phyloP scores from a whole-genome alignment of 64 coral and sea anemone species.

The Montipora foliosa region DNA sequence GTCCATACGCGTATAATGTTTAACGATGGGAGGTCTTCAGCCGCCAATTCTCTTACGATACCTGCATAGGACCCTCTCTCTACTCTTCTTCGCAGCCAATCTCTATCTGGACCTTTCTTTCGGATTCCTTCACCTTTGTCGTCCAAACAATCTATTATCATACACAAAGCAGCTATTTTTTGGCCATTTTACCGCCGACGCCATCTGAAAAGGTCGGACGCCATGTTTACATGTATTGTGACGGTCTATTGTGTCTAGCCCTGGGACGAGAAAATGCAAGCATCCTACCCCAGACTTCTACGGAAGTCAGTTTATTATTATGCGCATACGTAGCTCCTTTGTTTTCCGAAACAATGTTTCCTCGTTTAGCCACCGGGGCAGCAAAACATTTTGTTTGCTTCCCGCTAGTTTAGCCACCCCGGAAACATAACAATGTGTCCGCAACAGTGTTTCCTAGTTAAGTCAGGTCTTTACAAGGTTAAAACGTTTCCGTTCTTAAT shows the following conservation, averaged over 20 bases:
- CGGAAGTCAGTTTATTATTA: not conserved
- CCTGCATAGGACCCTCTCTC: slow-evolving; percentile 10
- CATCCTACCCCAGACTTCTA: not conserved
- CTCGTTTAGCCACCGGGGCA: not conserved
- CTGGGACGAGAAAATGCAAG: not conserved
- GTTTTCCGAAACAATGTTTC: too few relatives aligned
- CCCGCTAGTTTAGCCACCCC: not conserved
- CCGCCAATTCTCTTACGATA: not conserved
- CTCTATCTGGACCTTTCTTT: slow-evolving; percentile 48
- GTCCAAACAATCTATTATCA: slow-evolving; percentile 40
- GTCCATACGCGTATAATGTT: too few relatives aligned
- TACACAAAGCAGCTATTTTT: slow-evolving; percentile 24
- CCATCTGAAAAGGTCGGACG: too few relatives aligned
- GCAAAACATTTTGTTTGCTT: not conserved
- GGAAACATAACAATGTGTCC: not conserved
- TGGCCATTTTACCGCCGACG: too few relatives aligned
- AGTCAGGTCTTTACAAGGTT: not conserved
- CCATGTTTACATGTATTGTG: not conserved
- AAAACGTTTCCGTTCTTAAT: too few relatives aligned
- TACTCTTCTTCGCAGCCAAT: slow-evolving; percentile 17
- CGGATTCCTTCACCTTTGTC: slow-evolving; percentile 28
- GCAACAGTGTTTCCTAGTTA: not conserved
- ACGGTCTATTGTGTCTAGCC: not conserved
- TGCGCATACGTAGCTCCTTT: not conserved
- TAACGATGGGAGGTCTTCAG: too few relatives aligned